phyloP scores from a whole-genome alignment of 2,113 vertebrate species.

The Talpa occidentalis region DNA sequence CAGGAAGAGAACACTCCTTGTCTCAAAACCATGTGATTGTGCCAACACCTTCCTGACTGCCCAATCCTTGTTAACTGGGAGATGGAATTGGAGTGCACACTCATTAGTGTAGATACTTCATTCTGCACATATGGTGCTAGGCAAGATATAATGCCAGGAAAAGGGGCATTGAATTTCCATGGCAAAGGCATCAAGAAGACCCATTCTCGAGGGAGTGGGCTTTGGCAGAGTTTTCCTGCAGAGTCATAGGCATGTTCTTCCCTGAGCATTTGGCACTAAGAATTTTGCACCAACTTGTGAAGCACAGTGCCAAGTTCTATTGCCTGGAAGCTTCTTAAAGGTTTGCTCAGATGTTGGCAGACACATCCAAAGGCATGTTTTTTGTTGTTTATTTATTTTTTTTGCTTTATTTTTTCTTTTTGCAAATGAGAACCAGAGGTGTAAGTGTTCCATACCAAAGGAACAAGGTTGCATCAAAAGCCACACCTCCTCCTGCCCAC shows the following conservation, averaged over 20 bases:
- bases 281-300: slow-evolving; percentile 43
- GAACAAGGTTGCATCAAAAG: slow-evolving; percentile 45
- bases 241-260: background rate
- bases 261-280: background rate
- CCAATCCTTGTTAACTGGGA: background rate
- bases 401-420: background rate
- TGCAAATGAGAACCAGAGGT: slow-evolving; percentile 43
- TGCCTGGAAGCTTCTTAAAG: slow-evolving; percentile 51
- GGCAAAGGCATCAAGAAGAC: background rate
- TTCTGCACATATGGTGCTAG: background rate
- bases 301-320: slow-evolving; percentile 1
- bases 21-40: slow-evolving; percentile 10
- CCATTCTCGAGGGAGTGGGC: background rate
- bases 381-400: slow-evolving; percentile 48
- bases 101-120: background rate
- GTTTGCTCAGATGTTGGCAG: slow-evolving; percentile 63
- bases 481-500: background rate
- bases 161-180: background rate
- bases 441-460: slow-evolving; percentile 36
- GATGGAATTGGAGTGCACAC: background rate
- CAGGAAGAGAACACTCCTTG: background rate
- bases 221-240: background rate
- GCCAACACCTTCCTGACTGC: background rate
- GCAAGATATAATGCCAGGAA: background rate
- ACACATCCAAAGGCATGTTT: slow-evolving; percentile 51